Evolutionary conservation across 2,888 invertebrate genomes (phyloP).

Genomic region (Campoplex nolae): DNA sequence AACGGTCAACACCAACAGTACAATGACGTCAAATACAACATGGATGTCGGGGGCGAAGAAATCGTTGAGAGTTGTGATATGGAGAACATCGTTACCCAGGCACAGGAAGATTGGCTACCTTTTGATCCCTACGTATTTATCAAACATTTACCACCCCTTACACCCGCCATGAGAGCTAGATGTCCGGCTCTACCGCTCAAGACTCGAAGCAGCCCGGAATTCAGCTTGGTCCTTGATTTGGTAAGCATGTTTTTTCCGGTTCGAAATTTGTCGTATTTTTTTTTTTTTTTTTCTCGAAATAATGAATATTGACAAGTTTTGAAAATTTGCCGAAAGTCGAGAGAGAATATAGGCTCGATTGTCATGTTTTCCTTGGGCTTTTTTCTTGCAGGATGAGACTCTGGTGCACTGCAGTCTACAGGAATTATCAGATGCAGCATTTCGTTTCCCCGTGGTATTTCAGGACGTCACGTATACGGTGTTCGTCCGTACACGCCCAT

Average conservation of each 20-base stretch:
- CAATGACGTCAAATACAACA: constrained; percentile 80
- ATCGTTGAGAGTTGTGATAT: constrained; percentile 82
- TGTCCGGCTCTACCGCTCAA: constrained; percentile 95
- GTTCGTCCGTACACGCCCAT: constrained; percentile 95
- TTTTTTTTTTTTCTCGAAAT: not conserved
- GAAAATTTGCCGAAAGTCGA: not conserved
- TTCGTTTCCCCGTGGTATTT: constrained; percentile 96
- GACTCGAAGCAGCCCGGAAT: constrained; percentile 96
- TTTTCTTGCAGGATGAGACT: constrained; percentile 92
- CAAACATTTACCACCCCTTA: constrained; percentile 94
- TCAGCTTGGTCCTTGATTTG: constrained; percentile 90
- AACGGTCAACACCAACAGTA: constrained; percentile 70
- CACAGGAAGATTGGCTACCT: constrained; percentile 90
- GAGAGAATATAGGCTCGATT: not conserved
- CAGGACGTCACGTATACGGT: constrained; percentile 96
- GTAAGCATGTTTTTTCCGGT: constrained; percentile 70
- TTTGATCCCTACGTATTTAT: constrained; percentile 97
- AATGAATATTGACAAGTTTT: not conserved
- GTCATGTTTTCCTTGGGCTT: not conserved
- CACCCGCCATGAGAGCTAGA: constrained; percentile 90
- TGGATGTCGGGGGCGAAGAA: constrained; percentile 82
- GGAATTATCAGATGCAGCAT: constrained; percentile 95
- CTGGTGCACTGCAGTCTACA: constrained; percentile 97
- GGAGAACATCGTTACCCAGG: constrained; percentile 83
- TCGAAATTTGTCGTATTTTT: not conserved